phyloP scores from a whole-genome alignment of 2,113 vertebrate genomes.

The Haemorhous mexicanus region DNA sequence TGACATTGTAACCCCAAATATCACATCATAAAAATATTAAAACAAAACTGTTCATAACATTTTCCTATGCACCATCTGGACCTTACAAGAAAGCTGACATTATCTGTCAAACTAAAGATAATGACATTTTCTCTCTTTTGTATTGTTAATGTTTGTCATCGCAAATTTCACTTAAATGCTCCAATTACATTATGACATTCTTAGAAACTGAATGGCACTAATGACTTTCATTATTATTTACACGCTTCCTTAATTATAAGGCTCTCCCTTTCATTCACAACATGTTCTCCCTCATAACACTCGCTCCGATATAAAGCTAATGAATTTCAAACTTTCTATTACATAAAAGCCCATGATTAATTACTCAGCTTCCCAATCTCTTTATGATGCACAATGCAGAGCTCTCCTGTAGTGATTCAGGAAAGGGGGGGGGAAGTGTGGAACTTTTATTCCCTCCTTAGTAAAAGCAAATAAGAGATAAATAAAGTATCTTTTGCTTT shows the following conservation, averaged over 20 bases:
- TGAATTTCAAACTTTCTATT: constrained; percentile 73
- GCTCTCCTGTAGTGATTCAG: constrained; percentile 22
- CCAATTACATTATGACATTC: constrained; percentile 79
- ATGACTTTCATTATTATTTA: constrained; percentile 83
- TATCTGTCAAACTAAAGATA: constrained; percentile 73
- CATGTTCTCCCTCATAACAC: constrained; percentile 57
- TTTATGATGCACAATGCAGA: constrained; percentile 28
- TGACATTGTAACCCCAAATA: constrained; percentile 63
- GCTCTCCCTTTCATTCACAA: constrained; percentile 70
- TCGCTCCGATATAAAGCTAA: constrained; percentile 70
- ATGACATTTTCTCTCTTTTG: constrained; percentile 68
- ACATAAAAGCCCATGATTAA: constrained; percentile 74
- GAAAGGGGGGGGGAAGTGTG: not conserved
- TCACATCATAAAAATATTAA: constrained; percentile 63
- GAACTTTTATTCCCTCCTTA: constrained; percentile 37
- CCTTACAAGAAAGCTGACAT: constrained; percentile 66
- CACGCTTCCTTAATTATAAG: constrained; percentile 79
- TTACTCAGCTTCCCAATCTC: constrained; percentile 60
- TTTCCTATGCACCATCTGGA: constrained; percentile 71
- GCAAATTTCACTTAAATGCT: constrained; percentile 76
- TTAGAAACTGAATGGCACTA: constrained; percentile 76
- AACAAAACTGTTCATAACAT: constrained; percentile 67
- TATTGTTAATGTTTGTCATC: constrained; percentile 74
- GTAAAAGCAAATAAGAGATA: constrained; percentile 48
- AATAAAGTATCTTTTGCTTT: constrained; percentile 41